phyloP scores from a whole-genome alignment of 2,797 vertebrate species.

The Silurus lanzhouensis region DNA sequence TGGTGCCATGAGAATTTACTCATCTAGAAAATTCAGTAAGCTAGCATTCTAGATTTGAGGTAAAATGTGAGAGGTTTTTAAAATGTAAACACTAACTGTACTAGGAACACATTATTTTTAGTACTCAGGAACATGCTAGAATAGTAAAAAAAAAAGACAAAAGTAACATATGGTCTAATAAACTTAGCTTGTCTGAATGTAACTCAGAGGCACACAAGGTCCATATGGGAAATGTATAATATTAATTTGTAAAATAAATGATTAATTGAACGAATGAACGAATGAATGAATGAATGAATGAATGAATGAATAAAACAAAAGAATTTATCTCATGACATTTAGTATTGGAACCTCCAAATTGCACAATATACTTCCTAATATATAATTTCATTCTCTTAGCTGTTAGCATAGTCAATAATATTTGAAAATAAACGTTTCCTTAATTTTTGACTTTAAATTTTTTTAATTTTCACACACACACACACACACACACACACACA shows the following conservation, averaged over 20 bases:
- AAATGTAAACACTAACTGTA: background rate
- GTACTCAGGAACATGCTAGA: background rate
- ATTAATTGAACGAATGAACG: background rate
- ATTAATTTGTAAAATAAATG: background rate
- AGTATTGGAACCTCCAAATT: background rate
- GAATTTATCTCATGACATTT: background rate
- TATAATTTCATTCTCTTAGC: too few relatives aligned
- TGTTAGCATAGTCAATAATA: too few relatives aligned
- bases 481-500: too few relatives aligned
- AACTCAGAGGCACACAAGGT: background rate
- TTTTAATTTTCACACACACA: too few relatives aligned
- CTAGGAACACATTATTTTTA: background rate
- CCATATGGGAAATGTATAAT: background rate
- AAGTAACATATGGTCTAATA: background rate
- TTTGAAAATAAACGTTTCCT: too few relatives aligned
- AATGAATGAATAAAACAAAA: too few relatives aligned
- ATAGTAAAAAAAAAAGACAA: background rate
- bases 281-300: background rate
- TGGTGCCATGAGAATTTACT: background rate
- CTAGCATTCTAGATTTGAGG: background rate
- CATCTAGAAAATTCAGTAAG: background rate
- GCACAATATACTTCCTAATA: background rate
- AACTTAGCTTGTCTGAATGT: background rate
- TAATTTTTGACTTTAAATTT: too few relatives aligned
- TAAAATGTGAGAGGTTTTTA: too few relatives aligned